Percentiles rank a stretch among this genome's conserved stretches.
phyloP scores from a whole-genome alignment of 1,140 invertebrate species.

The Zaprionus davidi region DNA sequence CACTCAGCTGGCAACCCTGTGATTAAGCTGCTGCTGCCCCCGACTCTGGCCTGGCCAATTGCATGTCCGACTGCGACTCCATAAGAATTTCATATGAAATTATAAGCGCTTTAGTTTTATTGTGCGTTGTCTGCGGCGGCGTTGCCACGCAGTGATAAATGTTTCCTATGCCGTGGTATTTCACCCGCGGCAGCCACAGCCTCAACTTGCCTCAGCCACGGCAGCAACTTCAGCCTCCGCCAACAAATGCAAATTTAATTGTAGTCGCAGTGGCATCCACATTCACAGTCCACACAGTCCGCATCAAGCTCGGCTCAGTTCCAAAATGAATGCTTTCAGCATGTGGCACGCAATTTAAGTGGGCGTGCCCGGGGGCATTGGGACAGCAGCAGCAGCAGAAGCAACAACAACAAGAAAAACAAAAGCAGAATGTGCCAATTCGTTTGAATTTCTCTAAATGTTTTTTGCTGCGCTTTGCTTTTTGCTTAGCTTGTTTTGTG shows the following conservation, averaged over 20 bases:
- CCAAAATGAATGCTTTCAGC: slow-evolving; percentile 78
- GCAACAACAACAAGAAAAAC: slow-evolving; percentile 26
- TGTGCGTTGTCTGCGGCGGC: slow-evolving; percentile 60
- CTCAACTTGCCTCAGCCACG: neutral
- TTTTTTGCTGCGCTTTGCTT: slow-evolving; percentile 32
- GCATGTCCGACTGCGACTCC: slow-evolving; percentile 55
- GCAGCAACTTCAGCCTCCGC: slow-evolving; percentile 47
- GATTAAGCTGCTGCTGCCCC: slow-evolving; percentile 72
- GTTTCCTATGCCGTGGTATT: slow-evolving; percentile 83
- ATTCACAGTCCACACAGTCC: slow-evolving; percentile 27
- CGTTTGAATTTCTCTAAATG: slow-evolving; percentile 80
- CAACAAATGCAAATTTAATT: slow-evolving; percentile 84
- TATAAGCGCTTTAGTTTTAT: slow-evolving; percentile 83
- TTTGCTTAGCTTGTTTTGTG: slow-evolving; percentile 39
- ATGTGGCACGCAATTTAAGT: slow-evolving; percentile 83
- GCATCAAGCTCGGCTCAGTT: slow-evolving; percentile 31
- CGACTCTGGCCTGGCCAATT: slow-evolving; percentile 64
- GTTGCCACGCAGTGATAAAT: slow-evolving; percentile 80
- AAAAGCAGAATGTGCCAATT: slow-evolving; percentile 63
- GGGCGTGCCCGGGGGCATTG: slow-evolving; percentile 73
- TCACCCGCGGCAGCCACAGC: slow-evolving; percentile 69
- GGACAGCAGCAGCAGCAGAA: slow-evolving; percentile 15
- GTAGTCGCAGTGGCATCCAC: slow-evolving; percentile 66
- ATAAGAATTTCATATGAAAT: slow-evolving; percentile 81
- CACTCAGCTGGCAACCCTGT: slow-evolving; percentile 81